Evolutionary conservation across 2,888 invertebrate species (phyloP).

Genomic region (Hoplodrina ambigua): DNA sequence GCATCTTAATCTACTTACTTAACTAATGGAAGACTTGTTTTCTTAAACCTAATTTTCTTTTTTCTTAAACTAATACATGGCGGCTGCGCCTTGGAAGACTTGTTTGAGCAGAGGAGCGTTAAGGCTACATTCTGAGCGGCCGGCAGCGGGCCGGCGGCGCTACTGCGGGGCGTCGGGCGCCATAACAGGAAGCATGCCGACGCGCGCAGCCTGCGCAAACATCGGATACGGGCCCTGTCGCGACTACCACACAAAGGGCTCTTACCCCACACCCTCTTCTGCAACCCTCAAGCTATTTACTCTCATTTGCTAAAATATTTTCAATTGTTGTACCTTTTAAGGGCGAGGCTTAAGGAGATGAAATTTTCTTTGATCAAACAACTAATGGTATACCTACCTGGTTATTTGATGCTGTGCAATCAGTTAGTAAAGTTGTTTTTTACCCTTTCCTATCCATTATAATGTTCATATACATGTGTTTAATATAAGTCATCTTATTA

Average conservation of each 20-base stretch:
- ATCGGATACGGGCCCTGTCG: conserved; percentile 74
- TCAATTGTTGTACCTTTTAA: not conserved
- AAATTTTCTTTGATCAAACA: conserved; percentile 10
- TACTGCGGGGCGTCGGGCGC: conserved; percentile 81
- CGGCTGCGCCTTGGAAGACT: conserved; percentile 85
- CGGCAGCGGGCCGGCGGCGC: conserved; percentile 88
- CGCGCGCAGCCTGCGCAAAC: conserved; percentile 86
- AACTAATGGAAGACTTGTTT: conserved; percentile 90
- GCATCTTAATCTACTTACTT: conserved; percentile 85
- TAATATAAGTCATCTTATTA: conserved; percentile 47
- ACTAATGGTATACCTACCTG: not conserved
- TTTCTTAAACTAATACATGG: conserved; percentile 75
- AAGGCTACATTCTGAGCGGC: conserved; percentile 85
- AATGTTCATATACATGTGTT: conserved; percentile 22
- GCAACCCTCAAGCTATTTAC: conserved; percentile 42
- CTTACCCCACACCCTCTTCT: conserved; percentile 63
- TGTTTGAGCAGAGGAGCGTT: conserved; percentile 73
- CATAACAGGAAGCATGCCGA: conserved; percentile 78
- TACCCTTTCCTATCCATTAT: conserved; percentile 5
- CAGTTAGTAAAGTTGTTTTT: conserved; percentile 1
- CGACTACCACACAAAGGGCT: conserved; percentile 70
- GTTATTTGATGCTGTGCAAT: not conserved
- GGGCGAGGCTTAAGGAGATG: not conserved
- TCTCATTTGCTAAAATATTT: conserved; percentile 45
- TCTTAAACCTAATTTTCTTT: conserved; percentile 75